Evolutionary conservation across 2,797 vertebrate species (phyloP).

Genomic region (Euthynnus affinis): DNA sequence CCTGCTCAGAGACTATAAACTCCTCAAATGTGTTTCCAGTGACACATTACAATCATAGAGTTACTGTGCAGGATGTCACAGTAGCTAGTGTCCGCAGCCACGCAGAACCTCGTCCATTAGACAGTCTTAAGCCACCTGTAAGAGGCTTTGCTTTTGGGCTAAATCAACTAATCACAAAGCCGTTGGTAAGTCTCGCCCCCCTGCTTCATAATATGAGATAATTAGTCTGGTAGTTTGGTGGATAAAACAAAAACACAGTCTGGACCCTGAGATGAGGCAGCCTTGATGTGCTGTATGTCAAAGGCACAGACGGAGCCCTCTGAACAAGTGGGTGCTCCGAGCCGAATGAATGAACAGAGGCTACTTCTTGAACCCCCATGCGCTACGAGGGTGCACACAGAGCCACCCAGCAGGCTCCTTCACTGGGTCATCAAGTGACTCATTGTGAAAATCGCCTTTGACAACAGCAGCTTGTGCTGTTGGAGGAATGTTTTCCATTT

Average conservation of each 20-base stretch:
- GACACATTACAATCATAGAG: neutral
- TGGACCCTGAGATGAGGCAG: constrained; percentile 24
- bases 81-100: constrained; percentile 36
- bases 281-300: constrained; percentile 10
- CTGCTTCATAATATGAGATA: constrained; percentile 47
- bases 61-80: constrained; percentile 22
- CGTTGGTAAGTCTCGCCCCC: constrained; percentile 50
- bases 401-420: constrained; percentile 68
- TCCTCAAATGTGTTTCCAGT: neutral
- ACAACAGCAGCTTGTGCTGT: constrained; percentile 84
- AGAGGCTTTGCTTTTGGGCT: constrained; percentile 80
- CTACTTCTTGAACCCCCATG: constrained; percentile 58
- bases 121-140: constrained; percentile 73
- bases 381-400: constrained; percentile 69
- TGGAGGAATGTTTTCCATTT: constrained; percentile 88
- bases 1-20: constrained; percentile 7
- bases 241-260: neutral
- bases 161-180: constrained; percentile 80
- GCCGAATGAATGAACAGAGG: constrained; percentile 80
- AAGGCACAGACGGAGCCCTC: constrained; percentile 23
- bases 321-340: constrained; percentile 63
- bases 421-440: constrained; percentile 81
- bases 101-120: constrained; percentile 47
- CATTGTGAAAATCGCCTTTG: constrained; percentile 83
- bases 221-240: constrained; percentile 47